Conservation (phyloP, 2,797 vertebrate genomes). For the Sebastes vulpes region DNA sequence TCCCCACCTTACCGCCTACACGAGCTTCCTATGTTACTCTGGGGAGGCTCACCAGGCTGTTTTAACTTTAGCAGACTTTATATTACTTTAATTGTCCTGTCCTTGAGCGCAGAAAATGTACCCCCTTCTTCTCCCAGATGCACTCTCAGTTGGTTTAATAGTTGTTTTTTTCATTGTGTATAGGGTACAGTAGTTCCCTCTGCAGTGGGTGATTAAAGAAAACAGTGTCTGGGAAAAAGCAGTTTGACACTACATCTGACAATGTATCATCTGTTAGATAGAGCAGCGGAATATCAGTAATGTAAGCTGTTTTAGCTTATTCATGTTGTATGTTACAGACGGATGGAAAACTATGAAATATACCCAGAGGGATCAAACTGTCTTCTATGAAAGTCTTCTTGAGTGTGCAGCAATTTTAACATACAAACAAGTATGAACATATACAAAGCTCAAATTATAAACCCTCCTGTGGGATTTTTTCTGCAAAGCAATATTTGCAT, state of each 20-base stretch:
- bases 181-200: conserved; percentile 32
- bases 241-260: conserved; percentile 39
- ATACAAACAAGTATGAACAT: conserved; percentile 13
- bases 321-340: background rate
- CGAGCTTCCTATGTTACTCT: conserved; percentile 69
- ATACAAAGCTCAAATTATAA: background rate
- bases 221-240: conserved; percentile 34
- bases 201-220: conserved; percentile 64
- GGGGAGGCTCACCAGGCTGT: conserved; percentile 69
- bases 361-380: background rate
- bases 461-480: conserved; percentile 10
- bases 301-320: conserved; percentile 23
- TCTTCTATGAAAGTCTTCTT: background rate
- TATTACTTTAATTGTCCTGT: conserved; percentile 84
- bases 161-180: conserved; percentile 43
- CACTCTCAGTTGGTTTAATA: conserved; percentile 67
- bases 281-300: conserved; percentile 25
- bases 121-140: conserved; percentile 68
- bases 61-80: conserved; percentile 81
- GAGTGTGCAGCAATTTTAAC: background rate
- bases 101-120: conserved; percentile 64
- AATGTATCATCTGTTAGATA: conserved; percentile 34
- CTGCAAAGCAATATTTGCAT: conserved; percentile 17
- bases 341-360: conserved; percentile 8
- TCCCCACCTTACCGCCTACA: conserved; percentile 75